Percentiles rank a stretch among this genome's conserved stretches.
phyloP scores from a whole-genome alignment of 2,888 invertebrate genomes.

The Agrotis clavis region DNA sequence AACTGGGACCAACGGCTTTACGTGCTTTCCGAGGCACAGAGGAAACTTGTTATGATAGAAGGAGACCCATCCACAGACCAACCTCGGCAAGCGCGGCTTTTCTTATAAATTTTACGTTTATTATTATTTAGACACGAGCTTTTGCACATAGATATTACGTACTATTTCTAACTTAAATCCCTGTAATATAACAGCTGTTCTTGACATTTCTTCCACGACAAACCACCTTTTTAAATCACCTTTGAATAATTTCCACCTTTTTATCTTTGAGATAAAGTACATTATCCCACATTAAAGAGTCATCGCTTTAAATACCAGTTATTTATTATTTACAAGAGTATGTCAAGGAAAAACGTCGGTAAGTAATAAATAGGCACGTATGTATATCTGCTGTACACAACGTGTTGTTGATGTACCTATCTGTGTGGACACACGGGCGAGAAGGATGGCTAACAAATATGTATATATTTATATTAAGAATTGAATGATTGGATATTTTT shows the following conservation, averaged over 20 bases:
- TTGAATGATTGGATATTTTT: neutral
- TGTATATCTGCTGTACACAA: slow-evolving; percentile 29
- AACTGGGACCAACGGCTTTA: too few relatives aligned
- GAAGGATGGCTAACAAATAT: neutral
- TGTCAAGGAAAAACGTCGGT: slow-evolving; percentile 68
- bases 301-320: slow-evolving; percentile 23
- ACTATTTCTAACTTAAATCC: neutral
- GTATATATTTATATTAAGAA: neutral
- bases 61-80: too few relatives aligned
- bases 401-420: slow-evolving; percentile 52
- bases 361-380: slow-evolving; percentile 41
- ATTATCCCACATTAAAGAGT: slow-evolving; percentile 21
- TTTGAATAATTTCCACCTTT: slow-evolving; percentile 16
- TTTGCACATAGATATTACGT: too few relatives aligned
- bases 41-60: too few relatives aligned
- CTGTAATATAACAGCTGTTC: neutral
- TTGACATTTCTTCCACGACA: neutral
- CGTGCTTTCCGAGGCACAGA: too few relatives aligned
- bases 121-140: too few relatives aligned
- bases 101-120: too few relatives aligned
- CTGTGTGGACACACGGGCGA: slow-evolving; percentile 37
- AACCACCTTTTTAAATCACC: neutral
- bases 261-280: slow-evolving; percentile 32
- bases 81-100: too few relatives aligned
- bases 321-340: slow-evolving; percentile 54